These are phyloP conservation scores for Ptilonorhynchus violaceus DNA, from an alignment of 2,113 vertebrate species.

Conservation along the genomic window DNA sequence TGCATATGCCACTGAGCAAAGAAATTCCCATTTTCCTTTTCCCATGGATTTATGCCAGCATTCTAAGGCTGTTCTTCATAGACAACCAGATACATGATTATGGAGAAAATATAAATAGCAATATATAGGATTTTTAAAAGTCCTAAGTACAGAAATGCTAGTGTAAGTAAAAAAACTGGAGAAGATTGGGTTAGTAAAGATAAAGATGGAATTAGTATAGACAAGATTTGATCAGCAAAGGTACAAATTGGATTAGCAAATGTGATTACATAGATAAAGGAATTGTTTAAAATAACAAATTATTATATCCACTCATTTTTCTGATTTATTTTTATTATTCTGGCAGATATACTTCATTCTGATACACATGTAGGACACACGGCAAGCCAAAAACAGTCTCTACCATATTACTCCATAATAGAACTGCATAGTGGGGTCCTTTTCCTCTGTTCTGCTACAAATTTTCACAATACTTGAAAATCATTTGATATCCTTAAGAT, in stretches of 20 bases:
- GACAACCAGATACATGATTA: not conserved
- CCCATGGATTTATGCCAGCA: not conserved
- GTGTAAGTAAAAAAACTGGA: not conserved
- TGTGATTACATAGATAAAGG: not conserved
- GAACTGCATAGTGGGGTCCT: not conserved
- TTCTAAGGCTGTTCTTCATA: conserved; percentile 7
- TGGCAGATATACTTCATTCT: not conserved
- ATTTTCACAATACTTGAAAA: not conserved
- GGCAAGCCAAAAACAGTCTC: not conserved
- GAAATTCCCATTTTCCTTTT: conserved; percentile 25
- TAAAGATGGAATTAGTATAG: not conserved
- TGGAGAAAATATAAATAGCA: not conserved
- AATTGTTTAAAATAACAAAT: not conserved
- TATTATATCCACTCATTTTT: not conserved
- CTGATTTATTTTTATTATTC: not conserved
- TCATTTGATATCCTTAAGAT: not conserved
- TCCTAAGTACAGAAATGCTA: not conserved
- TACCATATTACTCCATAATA: not conserved
- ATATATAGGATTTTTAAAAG: not conserved
- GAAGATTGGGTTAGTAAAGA: not conserved
- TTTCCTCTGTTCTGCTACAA: not conserved
- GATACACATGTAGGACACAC: not conserved
- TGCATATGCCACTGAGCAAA: not conserved
- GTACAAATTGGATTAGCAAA: not conserved
- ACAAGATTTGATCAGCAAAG: not conserved